These are phyloP conservation scores for Cephalophus harveyi DNA, from an alignment of 2,113 vertebrate genomes.

Conservation along the genomic window DNA sequence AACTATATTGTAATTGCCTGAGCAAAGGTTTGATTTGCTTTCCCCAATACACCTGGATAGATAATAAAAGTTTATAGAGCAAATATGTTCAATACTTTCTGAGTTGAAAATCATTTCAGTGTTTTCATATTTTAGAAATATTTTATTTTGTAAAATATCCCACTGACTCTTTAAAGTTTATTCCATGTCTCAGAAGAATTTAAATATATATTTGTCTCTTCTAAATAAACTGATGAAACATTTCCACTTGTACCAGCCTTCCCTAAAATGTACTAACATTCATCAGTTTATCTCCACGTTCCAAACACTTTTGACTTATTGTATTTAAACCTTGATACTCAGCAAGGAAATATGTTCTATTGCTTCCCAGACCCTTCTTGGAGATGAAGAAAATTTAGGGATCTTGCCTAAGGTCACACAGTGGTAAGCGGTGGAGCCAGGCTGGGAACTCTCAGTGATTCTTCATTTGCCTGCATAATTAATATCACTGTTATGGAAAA, in stretches of 20 bases:
- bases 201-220: not conserved
- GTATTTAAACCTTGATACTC: not conserved
- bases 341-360: not conserved
- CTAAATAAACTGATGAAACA: not conserved
- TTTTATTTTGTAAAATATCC: not conserved
- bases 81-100: constrained; percentile 13
- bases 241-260: not conserved
- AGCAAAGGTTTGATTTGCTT: not conserved
- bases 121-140: constrained; percentile 30
- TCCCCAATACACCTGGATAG: not conserved
- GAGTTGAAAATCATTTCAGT: not conserved
- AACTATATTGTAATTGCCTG: not conserved
- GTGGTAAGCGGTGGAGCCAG: not conserved
- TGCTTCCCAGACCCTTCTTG: not conserved
- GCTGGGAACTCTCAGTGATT: not conserved
- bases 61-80: not conserved
- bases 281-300: not conserved
- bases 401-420: not conserved
- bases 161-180: not conserved
- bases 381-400: not conserved
- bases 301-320: not conserved
- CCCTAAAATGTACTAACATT: not conserved
- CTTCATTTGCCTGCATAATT: not conserved
- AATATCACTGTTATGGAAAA: not conserved
- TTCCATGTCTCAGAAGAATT: not conserved